These are phyloP conservation scores for Drosophila austrosaltans DNA, from an alignment of 2,888 invertebrate genomes.

Conservation along the genomic window DNA sequence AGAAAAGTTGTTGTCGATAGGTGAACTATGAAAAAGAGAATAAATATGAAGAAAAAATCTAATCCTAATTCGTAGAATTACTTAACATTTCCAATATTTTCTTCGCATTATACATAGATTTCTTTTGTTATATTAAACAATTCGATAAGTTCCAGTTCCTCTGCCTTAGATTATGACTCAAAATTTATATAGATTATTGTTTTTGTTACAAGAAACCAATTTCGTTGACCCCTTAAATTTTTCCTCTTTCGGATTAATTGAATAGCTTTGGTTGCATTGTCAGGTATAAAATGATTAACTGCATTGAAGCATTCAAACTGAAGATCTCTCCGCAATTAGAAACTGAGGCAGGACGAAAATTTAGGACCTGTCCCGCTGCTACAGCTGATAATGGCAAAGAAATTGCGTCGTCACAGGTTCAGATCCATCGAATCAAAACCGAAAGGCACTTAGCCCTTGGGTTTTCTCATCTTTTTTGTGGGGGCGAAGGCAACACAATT, in stretches of 20 bases:
- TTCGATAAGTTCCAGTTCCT: background rate
- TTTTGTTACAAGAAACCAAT: background rate
- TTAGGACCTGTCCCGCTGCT: constrained; percentile 22
- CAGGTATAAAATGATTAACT: constrained; percentile 12
- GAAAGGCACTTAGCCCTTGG: constrained; percentile 38
- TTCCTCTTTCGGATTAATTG: background rate
- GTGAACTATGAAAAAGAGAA: no score
- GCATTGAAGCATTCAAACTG: constrained; percentile 3
- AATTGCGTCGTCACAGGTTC: constrained; percentile 74
- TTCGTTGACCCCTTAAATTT: constrained; percentile 6
- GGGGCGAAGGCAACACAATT: constrained; percentile 24
- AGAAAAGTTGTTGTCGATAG: no score
- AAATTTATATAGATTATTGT: background rate
- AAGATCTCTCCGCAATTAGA: constrained; percentile 13
- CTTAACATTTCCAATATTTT: no score
- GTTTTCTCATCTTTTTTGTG: constrained; percentile 25
- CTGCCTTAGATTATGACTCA: background rate
- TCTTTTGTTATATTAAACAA: no score
- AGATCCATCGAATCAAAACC: constrained; percentile 52
- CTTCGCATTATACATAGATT: no score
- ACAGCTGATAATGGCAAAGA: constrained; percentile 63
- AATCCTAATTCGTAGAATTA: no score
- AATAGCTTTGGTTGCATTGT: background rate
- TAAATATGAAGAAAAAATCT: no score
- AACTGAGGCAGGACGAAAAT: constrained; percentile 23